A percentile compares a stretch with the other conserved stretches of the same genome.
phyloP scores from a whole-genome alignment of 2,113 vertebrate genomes.

The Enhydra lutris region DNA sequence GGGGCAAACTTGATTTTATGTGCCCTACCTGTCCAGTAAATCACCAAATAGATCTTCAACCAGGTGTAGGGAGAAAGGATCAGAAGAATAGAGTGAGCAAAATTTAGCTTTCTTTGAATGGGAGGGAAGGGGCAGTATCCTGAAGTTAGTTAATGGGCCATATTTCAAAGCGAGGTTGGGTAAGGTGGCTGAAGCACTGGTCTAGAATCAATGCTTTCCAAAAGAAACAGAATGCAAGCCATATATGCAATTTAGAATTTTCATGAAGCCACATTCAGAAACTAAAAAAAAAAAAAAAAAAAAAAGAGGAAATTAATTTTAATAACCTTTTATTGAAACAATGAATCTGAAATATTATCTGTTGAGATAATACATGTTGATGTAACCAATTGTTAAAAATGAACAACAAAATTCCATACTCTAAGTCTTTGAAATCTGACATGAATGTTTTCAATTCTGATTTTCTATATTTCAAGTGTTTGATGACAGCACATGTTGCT shows the following conservation, averaged over 20 bases:
- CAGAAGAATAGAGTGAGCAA: background rate
- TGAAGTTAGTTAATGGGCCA: background rate
- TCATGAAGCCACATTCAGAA: background rate
- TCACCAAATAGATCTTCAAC: background rate
- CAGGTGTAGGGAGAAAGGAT: background rate
- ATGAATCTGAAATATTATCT: background rate
- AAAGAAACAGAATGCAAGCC: background rate
- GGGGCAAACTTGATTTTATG: background rate
- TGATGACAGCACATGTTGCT: background rate
- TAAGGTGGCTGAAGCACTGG: background rate
- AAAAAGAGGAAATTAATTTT: background rate
- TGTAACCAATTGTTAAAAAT: slow-evolving; percentile 3
- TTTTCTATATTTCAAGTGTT: background rate
- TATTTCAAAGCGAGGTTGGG: background rate
- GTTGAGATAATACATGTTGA: too few species aligned
- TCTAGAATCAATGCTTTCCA: background rate
- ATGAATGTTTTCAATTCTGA: background rate
- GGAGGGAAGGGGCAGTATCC: background rate
- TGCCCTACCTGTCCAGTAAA: background rate
- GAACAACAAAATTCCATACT: background rate
- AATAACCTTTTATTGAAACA: background rate
- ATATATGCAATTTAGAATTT: background rate
- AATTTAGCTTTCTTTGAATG: background rate
- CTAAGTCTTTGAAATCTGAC: background rate
- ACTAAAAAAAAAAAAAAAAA: background rate